Evolutionary conservation across 2,113 vertebrate genomes (phyloP), one percentile per base, ranked within the genome.

Genomic region (Seriola quinqueradiata): DNA sequence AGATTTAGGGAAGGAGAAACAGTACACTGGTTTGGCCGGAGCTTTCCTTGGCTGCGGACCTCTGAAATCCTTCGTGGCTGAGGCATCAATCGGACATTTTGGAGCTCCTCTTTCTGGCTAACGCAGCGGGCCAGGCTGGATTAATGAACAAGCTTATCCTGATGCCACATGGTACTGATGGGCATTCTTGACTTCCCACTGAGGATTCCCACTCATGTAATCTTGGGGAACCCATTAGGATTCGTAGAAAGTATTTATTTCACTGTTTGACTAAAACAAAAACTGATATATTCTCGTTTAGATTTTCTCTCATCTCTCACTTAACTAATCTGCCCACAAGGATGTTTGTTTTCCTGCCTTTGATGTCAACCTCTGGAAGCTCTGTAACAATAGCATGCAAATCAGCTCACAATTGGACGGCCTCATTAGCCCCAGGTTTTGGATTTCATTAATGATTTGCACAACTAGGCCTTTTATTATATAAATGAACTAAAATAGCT

Each of bases 71-170:
- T 75, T 60, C 73, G 65, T 88, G 87, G 83, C 88, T 72, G 64
- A 52, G 13, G 77, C 89, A 89, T 88, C 87, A 89, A 66, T 83
- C 70, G 63, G 71, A 83, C 70, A 64, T 81, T 77, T 88, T 78
- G 77, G 84, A 87, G 58, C 81, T 83, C 32, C 44, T 81, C 79
- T 78, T 70, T 76, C 63, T 83, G 84, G 77, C 77, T 68, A 88
- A 79, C 79, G 44, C 59, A 81, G 61, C 1, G 17, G 84, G 66
- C 79, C 82, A 82, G 77, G 58, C 68, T 4, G 75, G 90, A 91
- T 90, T 86, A 88, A 88, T 87, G 78, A 87, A 73, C 87, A 68
- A 61, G 83, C 70, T 89, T 82, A 90, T 89, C 83, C 78, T 76
- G 71, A 86, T 82, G 81, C 75, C 76, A 77, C 68, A 52, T 52